phyloP scores from a whole-genome alignment of 2,888 invertebrate genomes.

The Oligia fasciuncula region DNA sequence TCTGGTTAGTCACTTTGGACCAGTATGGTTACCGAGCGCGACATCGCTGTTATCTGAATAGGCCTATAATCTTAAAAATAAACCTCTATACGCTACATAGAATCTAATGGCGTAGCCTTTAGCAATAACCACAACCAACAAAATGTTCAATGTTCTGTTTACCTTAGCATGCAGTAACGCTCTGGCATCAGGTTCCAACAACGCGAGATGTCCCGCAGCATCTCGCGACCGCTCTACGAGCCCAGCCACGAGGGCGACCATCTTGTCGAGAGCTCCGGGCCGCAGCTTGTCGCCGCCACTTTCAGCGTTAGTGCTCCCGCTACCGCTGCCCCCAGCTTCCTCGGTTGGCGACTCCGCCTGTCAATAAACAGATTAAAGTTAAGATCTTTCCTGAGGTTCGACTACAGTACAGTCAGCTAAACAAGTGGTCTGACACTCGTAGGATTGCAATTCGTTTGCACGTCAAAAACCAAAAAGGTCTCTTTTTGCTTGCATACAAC shows the following conservation, averaged over 20 bases:
- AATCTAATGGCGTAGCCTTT: background rate
- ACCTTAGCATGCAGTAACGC: slow-evolving; percentile 96
- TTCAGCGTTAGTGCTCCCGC: slow-evolving; percentile 75
- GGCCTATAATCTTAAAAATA: too few species aligned
- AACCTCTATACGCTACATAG: background rate
- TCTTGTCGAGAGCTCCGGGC: slow-evolving; percentile 97
- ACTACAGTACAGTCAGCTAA: too few species aligned
- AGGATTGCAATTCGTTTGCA: too few species aligned
- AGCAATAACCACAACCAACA: background rate
- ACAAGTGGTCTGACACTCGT: too few species aligned
- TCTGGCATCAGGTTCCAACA: slow-evolving; percentile 94
- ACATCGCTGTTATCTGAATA: too few species aligned
- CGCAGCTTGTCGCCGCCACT: slow-evolving; percentile 92
- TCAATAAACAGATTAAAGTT: background rate
- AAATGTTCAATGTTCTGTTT: slow-evolving; percentile 37
- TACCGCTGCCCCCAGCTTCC: slow-evolving; percentile 78
- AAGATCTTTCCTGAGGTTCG: background rate
- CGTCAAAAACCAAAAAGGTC: background rate
- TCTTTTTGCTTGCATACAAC: background rate
- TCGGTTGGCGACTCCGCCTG: slow-evolving; percentile 81
- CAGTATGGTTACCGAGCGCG: background rate
- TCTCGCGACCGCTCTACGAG: slow-evolving; percentile 97
- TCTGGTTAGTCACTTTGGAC: background rate
- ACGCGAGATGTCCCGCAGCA: slow-evolving; percentile 92
- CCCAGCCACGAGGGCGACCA: slow-evolving; percentile 97